phyloP scores from a whole-genome alignment of 2,797 vertebrate species.

The Periparus ater region DNA sequence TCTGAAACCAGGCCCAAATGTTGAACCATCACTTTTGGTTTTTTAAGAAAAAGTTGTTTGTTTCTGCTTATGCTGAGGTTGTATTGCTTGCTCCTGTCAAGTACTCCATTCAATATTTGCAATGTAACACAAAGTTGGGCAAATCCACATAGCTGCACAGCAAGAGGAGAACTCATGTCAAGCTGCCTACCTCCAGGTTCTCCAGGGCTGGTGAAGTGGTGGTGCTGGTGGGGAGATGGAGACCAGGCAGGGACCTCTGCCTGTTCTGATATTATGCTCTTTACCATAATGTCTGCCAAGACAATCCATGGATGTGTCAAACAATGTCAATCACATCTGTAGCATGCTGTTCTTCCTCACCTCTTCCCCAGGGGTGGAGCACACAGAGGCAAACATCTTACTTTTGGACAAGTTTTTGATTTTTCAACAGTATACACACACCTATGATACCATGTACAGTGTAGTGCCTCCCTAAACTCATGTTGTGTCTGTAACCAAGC shows the following conservation, averaged over 20 bases:
- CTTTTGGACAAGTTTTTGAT: background rate
- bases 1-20: background rate
- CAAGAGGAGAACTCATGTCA: background rate
- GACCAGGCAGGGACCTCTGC: background rate
- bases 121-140: background rate
- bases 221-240: background rate
- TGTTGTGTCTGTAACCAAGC: background rate
- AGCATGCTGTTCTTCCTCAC: background rate
- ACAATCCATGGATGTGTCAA: background rate
- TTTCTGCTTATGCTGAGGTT: background rate
- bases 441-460: background rate
- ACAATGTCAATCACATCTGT: background rate
- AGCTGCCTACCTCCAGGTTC: background rate
- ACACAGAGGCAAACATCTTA: background rate
- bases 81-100: background rate
- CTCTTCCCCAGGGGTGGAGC: background rate
- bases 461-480: background rate
- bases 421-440: background rate
- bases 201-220: background rate
- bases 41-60: conserved; percentile 19
- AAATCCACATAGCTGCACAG: background rate
- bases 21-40: background rate
- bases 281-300: background rate
- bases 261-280: background rate
- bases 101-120: background rate